Evolutionary conservation across 2,888 invertebrate species (phyloP), one percentile per base, ranked within the genome.

Genomic region (Andrena bucephala): DNA sequence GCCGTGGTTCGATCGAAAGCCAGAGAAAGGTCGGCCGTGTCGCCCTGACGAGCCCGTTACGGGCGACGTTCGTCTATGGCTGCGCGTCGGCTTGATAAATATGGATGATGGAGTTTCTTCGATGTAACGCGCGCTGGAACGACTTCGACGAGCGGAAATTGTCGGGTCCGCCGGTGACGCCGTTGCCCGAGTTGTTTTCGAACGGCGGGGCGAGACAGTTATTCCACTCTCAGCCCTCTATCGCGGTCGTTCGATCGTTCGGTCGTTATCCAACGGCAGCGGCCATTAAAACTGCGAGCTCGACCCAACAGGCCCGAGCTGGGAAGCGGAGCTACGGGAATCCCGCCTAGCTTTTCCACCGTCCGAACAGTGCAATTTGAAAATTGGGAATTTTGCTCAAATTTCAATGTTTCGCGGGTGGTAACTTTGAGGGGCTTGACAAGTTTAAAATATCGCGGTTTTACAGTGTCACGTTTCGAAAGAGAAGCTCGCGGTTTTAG

Each of bases 31-130:
- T 70, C 42, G 31, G 31, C 16, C 50, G 3, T 2, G 33, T 27
- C 42, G 36, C 8, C n/a, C 33, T 36, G 62, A 62, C 36, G 62
- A 33, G 29, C 20, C 33, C 33, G 60, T n/a, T 31, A 33, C 2
- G 33, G 33, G 57, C 57, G 57, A 57, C 57, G 13, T 20, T 24
- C 27, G 24, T 8, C 60, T 31, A 33, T n/a, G n/a, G 62, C 8
- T 33, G 29, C 52, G 2, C 31, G 16, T 6, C 24, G 13, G 24
- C 31, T 63, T 24, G 50, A 50, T 66, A 52, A 65, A 66, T 52
- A 66, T 66, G 66, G 50, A 66, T 31, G 50, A 71, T 50, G 59
- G 70, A 36, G 59, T 20, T 69, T 52, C 71, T 50, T 36, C 42
- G 27, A 42, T 60, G 60, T 36, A 31, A 7, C 27, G 16, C 42